Conservation (phyloP, 2,113 vertebrate genomes). For the Etia nguti region DNA sequence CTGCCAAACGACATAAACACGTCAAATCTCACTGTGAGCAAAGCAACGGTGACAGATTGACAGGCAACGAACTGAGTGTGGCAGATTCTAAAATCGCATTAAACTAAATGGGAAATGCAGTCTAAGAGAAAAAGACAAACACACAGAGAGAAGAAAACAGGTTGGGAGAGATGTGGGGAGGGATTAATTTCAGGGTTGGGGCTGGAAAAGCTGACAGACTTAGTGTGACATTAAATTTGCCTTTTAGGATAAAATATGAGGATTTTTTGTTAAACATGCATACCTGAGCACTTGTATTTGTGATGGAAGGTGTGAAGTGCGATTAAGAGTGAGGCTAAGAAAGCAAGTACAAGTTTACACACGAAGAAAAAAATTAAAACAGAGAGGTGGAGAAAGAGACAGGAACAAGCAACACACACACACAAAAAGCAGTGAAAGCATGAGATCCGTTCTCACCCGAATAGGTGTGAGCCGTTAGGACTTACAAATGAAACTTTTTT, state of each 20-base stretch:
- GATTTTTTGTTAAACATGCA: neutral
- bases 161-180: constrained; percentile 18
- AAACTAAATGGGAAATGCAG: constrained; percentile 68
- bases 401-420: neutral
- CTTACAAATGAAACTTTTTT: neutral
- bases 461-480: neutral
- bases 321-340: constrained; percentile 32
- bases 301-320: constrained; percentile 14
- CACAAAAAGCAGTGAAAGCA: neutral
- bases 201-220: constrained; percentile 65
- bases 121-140: constrained; percentile 44
- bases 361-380: neutral
- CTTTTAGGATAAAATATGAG: constrained; percentile 45
- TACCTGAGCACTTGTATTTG: constrained; percentile 55
- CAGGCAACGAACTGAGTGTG: constrained; percentile 68
- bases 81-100: constrained; percentile 74
- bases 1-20: constrained; percentile 48
- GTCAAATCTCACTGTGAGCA: constrained; percentile 42
- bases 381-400: neutral
- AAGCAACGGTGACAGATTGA: constrained; percentile 59
- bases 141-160: constrained; percentile 3
- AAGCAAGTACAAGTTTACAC: neutral
- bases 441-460: neutral
- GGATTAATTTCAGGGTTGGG: constrained; percentile 63
- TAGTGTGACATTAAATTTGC: constrained; percentile 70